Conservation (phyloP, 2,888 invertebrate genomes). For the Melinaea marsaeus region DNA sequence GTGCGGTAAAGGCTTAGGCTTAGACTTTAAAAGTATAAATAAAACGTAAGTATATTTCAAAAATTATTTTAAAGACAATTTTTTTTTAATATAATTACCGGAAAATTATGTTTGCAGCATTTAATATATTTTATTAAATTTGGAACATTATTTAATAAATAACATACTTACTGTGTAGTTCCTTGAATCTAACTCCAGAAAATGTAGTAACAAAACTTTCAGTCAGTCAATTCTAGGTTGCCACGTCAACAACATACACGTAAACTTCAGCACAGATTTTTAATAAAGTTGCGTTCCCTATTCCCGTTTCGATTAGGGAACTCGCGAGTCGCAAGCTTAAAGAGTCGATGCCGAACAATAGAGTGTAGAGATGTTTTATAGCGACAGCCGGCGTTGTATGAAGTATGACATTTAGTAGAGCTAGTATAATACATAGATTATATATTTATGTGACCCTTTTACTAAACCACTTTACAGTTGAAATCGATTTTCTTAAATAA, state of each 20-base stretch:
- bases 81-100: too few relatives aligned
- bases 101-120: too few relatives aligned
- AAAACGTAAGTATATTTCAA: too few relatives aligned
- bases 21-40: too few relatives aligned
- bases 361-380: neutral
- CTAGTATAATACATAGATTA: neutral
- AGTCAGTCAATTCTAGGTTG: conserved; percentile 25
- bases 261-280: conserved; percentile 55
- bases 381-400: conserved; percentile 35
- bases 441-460: neutral
- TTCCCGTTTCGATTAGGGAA: conserved; percentile 30
- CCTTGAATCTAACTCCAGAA: conserved; percentile 8
- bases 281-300: conserved; percentile 36
- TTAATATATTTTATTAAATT: too few relatives aligned
- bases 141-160: neutral
- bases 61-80: too few relatives aligned
- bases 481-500: too few relatives aligned
- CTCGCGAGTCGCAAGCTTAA: conserved; percentile 10
- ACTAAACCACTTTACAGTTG: too few relatives aligned
- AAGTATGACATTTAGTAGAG: conserved; percentile 15
- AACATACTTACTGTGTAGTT: conserved; percentile 22
- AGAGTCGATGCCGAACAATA: neutral
- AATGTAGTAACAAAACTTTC: conserved; percentile 21
- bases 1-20: too few relatives aligned
- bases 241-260: conserved; percentile 67